Conservation (phyloP, 2,113 vertebrate species). For the Sebastes fasciatus region DNA sequence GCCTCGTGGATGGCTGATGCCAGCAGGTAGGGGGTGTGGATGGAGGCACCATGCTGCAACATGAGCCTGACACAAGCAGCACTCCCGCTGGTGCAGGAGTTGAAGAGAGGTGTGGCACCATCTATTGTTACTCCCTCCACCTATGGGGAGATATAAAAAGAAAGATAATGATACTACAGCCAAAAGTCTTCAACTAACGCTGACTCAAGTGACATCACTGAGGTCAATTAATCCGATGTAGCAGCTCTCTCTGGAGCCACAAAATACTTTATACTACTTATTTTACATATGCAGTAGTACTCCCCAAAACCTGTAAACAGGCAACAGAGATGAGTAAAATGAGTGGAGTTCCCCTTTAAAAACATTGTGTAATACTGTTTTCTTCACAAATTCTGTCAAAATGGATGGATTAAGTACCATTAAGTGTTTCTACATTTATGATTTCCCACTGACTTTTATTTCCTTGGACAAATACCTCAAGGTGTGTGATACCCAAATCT, state of each 20-base stretch:
- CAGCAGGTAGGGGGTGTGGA: slow-evolving; percentile 75
- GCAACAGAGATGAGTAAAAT: no score
- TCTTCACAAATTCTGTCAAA: neutral
- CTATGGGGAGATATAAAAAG: slow-evolving; percentile 68
- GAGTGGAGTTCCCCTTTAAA: neutral
- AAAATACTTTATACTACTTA: neutral
- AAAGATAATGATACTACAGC: neutral
- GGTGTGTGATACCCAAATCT: neutral
- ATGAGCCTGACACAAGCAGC: slow-evolving; percentile 87
- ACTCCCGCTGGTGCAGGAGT: slow-evolving; percentile 90
- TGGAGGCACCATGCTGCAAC: slow-evolving; percentile 83
- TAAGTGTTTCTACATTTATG: neutral
- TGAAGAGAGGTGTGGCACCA: slow-evolving; percentile 90
- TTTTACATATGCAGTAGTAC: neutral
- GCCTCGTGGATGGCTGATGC: slow-evolving; percentile 90
- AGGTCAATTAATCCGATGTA: neutral
- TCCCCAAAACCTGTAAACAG: neutral
- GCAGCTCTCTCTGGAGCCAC: slow-evolving; percentile 1
- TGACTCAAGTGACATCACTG: neutral
- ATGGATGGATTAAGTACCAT: neutral
- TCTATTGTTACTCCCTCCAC: slow-evolving; percentile 86
- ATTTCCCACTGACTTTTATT: neutral
- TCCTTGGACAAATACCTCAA: neutral
- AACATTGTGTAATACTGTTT: neutral
- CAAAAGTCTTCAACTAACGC: neutral